phyloP scores from a whole-genome alignment of 64 coral and sea anemone species.

The Dendronephthya gigantea region DNA sequence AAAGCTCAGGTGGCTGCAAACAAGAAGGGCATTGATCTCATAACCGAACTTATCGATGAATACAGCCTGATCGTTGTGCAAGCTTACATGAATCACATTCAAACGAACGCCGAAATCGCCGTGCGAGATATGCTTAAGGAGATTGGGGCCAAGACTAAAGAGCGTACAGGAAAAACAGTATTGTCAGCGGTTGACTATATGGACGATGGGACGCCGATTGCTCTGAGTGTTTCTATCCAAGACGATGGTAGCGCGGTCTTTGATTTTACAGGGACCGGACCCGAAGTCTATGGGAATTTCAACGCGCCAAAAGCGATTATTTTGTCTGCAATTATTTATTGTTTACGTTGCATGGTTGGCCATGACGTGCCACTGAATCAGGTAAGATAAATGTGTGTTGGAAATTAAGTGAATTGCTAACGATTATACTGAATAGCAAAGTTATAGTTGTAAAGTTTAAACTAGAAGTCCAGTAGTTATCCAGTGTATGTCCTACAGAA shows the following conservation, averaged over 20 bases:
- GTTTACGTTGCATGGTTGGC: conserved; percentile 86
- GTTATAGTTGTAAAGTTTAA: too few relatives aligned
- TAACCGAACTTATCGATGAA: conserved; percentile 73
- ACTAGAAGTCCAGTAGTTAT: too few relatives aligned
- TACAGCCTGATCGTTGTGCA: conserved; percentile 83
- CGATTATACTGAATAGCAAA: too few relatives aligned
- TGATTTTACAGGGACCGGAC: conserved; percentile 88
- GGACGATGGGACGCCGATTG: conserved; percentile 76
- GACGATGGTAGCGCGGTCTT: conserved; percentile 80
- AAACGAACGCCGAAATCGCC: conserved; percentile 93
- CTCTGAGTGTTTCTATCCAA: conserved; percentile 63
- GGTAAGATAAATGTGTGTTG: conserved; percentile 30
- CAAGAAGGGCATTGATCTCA: conserved; percentile 88
- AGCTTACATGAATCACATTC: conserved; percentile 90
- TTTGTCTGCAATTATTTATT: conserved; percentile 81
- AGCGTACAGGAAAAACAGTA: conserved; percentile 56
- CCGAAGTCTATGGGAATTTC: conserved; percentile 86
- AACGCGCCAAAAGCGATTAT: conserved; percentile 87
- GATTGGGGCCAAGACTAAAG: conserved; percentile 60
- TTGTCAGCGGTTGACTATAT: conserved; percentile 55
- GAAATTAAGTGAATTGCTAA: too few relatives aligned
- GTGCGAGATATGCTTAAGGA: conserved; percentile 91
- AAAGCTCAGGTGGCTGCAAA: conserved; percentile 91
- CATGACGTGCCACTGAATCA: conserved; percentile 95
- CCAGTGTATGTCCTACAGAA: too few relatives aligned